Base-by-base conservation (phyloP, 2,797 vertebrate genomes). In the Gila robusta region DNA sequence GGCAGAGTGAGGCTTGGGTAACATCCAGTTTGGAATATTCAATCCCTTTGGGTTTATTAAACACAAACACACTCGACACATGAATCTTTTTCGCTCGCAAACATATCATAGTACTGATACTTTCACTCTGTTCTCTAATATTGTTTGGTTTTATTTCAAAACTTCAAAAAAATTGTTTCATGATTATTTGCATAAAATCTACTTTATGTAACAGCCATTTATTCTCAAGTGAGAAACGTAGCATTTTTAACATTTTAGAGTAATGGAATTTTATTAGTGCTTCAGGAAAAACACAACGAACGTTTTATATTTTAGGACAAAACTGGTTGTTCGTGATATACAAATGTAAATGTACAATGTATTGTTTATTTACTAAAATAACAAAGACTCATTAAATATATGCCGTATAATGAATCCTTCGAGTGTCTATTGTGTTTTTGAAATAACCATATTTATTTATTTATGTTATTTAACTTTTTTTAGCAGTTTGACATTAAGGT, bases 11-110 rank as follows among this genome's bases (percentile, higher is more conserved):
- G 9, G 23, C 3, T 26, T 54, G 32, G 41, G 32, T 54, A 84
- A 56, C 62, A 78, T 84, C 39, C 54, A 54, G 32, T 66, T 73
- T 52, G 23, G 52, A 86, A 67, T 88, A 71, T 87, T 41, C 87
- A 76, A 79, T 70, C 52, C 90, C 85, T 6, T 66, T 3, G 41
- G 81, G 85, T 81, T 84, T 84, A 70, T 78, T 78, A 77, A 78
- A 70, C 73, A 49, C 41, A 52, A 54, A 69, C 73, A 78, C 59
- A 78, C 59, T 37, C 26, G 64, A 32, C 41, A 67, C 26, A 56
- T 21, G 28, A 66, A 49, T 52, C 28, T 67, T 7, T 26, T 28
- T 16, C 4, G 5, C 37, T 37, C 19, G 17, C 41, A 79, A 64
- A 79, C 54, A 7, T 6, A 2, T 41, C 37, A 62, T 19, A n/a